Percentiles rank a stretch among this genome's conserved stretches.
Evolutionary conservation across 64 coral and sea anemone genomes (phyloP).

Genomic region (Catalaphyllia jardinei): DNA sequence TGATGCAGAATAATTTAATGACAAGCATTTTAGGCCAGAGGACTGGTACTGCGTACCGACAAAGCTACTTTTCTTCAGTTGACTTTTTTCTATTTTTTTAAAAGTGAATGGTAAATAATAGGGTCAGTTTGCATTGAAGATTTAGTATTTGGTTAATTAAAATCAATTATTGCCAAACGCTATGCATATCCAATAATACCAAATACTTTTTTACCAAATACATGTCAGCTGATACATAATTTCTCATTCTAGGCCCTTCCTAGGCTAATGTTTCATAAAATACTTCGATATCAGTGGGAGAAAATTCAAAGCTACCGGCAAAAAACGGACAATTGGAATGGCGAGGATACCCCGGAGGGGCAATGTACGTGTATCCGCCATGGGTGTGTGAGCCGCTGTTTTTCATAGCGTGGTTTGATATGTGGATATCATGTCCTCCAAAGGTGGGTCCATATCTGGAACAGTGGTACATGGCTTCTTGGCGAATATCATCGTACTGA

Average conservation of each 20-base stretch:
- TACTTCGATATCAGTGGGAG: background rate
- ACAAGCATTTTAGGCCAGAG: no score
- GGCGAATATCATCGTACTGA: background rate
- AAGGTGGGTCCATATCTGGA: background rate
- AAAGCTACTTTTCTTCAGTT: no score
- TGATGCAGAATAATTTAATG: no score
- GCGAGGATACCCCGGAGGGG: background rate
- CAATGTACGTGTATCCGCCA: background rate
- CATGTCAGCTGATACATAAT: background rate
- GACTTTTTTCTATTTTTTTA: no score
- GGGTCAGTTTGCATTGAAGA: no score
- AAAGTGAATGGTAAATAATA: no score
- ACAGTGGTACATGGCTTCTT: background rate
- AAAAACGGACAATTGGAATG: background rate
- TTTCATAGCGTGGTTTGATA: background rate
- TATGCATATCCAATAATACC: no score
- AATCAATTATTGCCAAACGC: no score
- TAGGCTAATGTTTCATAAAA: slow-evolving; percentile 4
- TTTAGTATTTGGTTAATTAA: no score
- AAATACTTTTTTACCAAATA: no score
- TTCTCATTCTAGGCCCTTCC: background rate
- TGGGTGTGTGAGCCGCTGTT: background rate
- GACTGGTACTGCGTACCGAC: no score
- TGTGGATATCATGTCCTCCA: background rate
- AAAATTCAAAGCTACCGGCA: background rate